Evolutionary conservation across 2,888 invertebrate species (phyloP), one percentile per base, ranked within the genome.

Genomic region (Itoplectis maculator): DNA sequence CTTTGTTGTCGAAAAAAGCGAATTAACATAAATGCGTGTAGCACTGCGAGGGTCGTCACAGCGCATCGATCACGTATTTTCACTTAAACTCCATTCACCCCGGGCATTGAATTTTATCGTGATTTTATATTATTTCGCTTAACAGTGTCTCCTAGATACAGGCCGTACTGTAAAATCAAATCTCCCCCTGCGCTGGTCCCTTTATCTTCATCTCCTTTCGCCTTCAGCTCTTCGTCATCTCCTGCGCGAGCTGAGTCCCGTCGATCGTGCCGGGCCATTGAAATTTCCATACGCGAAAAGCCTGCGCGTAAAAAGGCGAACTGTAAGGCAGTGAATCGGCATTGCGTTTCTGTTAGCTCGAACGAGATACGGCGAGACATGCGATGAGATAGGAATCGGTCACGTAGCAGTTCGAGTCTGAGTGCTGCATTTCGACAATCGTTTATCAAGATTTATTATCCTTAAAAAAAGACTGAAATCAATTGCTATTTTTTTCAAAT

Each of bases 41-140:
- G 66, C 13, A 20, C 15, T 4, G 59, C 54, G 56, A 79, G 82
- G 82, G 79, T 82, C 68, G 76, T 68, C 35, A 40, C 15, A 56
- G 73, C 75, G 75, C 77, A 82, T 83, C 83, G 79, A 85, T 83
- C 83, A 83, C 83, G 85, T 85, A 85, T 85, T 85, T 85, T 83
- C 83, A 83, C 81, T 85, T 74, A 70, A 72, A 65, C 68, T 75
- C 78, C 65, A 49, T 75, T 69, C 75, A 73, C 15, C 42, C 63
- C 18, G 37, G 18, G 42, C 40, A 37, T 63, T 61, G 45, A 65
- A 76, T 82, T 81, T 81, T 77, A 83, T 85, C 85, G 70, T 51
- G 81, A 85, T 83, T 79, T 81, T 73, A 63, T 79, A 83, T 79
- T 81, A 81, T 85, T 79, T 74, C 37, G 15, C 73, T 79, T 84